A percentile compares a stretch with the other conserved stretches of the same genome.
Conservation (phyloP, 2,888 invertebrate species). For the Eledona agricola region DNA sequence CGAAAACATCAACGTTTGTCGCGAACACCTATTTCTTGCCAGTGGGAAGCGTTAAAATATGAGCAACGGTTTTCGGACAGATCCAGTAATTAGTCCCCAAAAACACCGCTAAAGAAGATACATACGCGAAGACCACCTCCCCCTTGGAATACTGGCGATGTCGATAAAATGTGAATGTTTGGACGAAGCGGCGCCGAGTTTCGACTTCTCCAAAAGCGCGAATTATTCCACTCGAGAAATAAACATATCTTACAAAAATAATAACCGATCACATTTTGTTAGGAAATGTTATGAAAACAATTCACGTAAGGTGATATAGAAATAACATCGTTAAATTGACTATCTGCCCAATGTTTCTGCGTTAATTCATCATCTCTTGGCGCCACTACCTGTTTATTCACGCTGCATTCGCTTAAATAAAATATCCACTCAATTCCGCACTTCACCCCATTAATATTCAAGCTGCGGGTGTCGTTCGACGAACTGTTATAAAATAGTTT, state of each 20-base stretch:
- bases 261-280: constrained; percentile 22
- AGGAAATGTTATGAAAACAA: constrained; percentile 27
- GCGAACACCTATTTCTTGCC: constrained; percentile 31
- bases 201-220: too few species aligned
- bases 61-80: constrained; percentile 11
- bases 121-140: too few species aligned
- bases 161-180: too few species aligned
- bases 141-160: too few species aligned
- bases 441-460: constrained; percentile 10
- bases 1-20: constrained; percentile 32
- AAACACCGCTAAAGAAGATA: constrained; percentile 12
- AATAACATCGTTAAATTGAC: constrained; percentile 23
- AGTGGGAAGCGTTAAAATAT: constrained; percentile 14
- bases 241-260: constrained; percentile 21
- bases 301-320: constrained; percentile 25
- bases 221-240: too few species aligned
- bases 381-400: constrained; percentile 30
- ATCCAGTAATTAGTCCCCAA: constrained; percentile 13
- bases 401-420: constrained; percentile 6
- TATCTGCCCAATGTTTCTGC: constrained; percentile 20
- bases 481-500: neutral
- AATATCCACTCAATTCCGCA: neutral
- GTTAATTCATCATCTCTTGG: constrained; percentile 26
- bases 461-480: constrained; percentile 10
- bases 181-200: too few species aligned